A percentile compares a stretch with the other conserved stretches of the same genome.
phyloP scores from a whole-genome alignment of 2,797 vertebrate genomes.

The Myotis myotis region DNA sequence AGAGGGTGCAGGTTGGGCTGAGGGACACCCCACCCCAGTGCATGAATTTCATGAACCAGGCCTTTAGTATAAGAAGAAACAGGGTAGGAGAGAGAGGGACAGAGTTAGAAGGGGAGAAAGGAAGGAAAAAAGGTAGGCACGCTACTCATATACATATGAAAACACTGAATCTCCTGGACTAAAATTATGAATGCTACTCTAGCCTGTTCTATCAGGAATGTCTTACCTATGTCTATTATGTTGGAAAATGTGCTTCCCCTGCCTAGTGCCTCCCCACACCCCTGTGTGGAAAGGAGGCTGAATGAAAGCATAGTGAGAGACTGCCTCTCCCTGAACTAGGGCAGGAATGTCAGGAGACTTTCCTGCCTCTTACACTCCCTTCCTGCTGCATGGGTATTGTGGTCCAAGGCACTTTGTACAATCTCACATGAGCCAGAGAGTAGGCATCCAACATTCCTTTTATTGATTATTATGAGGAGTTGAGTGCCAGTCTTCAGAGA shows the following conservation, averaged over 20 bases:
- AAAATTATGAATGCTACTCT: neutral
- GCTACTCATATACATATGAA: neutral
- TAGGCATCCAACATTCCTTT: slow-evolving; percentile 42
- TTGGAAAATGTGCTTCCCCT: neutral
- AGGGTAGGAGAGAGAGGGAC: too few relatives aligned
- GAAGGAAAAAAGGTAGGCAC: neutral
- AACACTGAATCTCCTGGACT: neutral
- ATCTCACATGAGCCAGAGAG: slow-evolving; percentile 12
- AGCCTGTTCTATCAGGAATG: neutral
- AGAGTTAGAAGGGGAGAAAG: neutral
- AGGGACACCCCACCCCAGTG: too few relatives aligned
- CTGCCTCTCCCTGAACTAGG: neutral
- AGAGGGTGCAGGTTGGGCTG: too few relatives aligned
- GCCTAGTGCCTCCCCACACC: too few relatives aligned
- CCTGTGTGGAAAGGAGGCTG: neutral
- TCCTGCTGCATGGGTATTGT: neutral
- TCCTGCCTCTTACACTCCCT: neutral
- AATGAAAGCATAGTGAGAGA: neutral
- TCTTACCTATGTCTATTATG: neutral
- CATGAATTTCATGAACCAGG: too few relatives aligned
- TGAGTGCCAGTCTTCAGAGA: slow-evolving; percentile 47
- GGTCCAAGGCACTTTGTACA: slow-evolving; percentile 4
- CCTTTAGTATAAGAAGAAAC: neutral
- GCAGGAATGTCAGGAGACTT: neutral
- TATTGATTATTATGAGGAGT: slow-evolving; percentile 48